These are phyloP conservation scores for Bolinopsis microptera DNA, from an alignment of 37 sponge, comb jelly and placozoan species.

Conservation along the genomic window DNA sequence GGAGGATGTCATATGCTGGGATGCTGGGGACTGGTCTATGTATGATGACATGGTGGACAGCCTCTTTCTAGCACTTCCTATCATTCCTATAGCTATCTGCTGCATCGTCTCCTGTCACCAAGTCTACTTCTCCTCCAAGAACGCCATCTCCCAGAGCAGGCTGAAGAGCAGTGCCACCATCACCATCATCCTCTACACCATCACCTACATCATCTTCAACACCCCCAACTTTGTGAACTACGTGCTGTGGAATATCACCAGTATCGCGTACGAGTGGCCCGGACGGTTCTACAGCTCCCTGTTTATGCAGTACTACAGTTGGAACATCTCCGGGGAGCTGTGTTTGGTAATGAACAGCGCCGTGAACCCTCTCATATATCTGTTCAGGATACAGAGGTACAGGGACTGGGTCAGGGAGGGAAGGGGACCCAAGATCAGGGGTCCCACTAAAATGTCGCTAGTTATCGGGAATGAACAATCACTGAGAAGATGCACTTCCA, in stretches of 20 bases:
- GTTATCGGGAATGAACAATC: background rate
- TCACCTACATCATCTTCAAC: constrained; percentile 41
- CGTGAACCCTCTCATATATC: constrained; percentile 27
- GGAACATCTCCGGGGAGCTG: constrained; percentile 52
- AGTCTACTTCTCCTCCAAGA: background rate
- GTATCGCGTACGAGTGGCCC: constrained; percentile 8
- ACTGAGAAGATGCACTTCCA: background rate
- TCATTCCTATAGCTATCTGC: constrained; percentile 12
- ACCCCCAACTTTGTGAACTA: constrained; percentile 35
- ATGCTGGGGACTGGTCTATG: background rate
- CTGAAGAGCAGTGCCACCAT: constrained; percentile 16
- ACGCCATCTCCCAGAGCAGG: constrained; percentile 4
- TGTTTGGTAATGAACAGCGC: constrained; percentile 40
- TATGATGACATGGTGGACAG: constrained; percentile 29
- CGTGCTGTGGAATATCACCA: constrained; percentile 24
- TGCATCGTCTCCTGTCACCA: constrained; percentile 2
- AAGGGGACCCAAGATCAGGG: background rate
- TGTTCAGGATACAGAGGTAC: constrained; percentile 19
- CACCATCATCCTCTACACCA: constrained; percentile 36
- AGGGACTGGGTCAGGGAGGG: constrained; percentile 9
- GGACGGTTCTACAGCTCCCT: constrained; percentile 34
- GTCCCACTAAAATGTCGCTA: background rate
- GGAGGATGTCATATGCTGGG: constrained; percentile 61
- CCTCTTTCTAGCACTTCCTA: constrained; percentile 33
- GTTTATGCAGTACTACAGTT: constrained; percentile 55